phyloP scores from a whole-genome alignment of 2,113 vertebrate species.

The Brevimyrus niger region DNA sequence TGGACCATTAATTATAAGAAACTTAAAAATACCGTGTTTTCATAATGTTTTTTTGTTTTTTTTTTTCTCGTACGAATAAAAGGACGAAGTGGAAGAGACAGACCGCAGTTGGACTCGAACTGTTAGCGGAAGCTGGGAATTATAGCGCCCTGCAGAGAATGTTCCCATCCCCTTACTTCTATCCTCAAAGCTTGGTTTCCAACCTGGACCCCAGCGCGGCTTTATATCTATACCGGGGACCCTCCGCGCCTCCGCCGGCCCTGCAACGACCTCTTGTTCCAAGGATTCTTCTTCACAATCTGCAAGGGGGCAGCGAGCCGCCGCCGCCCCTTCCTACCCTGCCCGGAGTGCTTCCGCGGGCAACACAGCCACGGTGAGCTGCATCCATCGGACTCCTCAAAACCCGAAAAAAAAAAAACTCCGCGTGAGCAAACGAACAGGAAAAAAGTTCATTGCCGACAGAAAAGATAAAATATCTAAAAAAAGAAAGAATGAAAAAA shows the following conservation, averaged over 20 bases:
- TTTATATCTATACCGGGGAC: constrained; percentile 88
- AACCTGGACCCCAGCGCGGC: constrained; percentile 91
- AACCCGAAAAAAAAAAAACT: constrained; percentile 28
- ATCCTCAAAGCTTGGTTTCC: constrained; percentile 89
- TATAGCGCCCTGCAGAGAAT: constrained; percentile 93
- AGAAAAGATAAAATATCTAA: constrained; percentile 31
- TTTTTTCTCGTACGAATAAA: constrained; percentile 20
- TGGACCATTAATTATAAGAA: background rate
- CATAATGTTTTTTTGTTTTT: background rate
- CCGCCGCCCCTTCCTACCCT: constrained; percentile 75
- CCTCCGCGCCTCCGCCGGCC: constrained; percentile 81
- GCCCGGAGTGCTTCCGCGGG: constrained; percentile 73
- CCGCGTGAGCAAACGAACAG: constrained; percentile 24
- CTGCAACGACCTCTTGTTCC: constrained; percentile 89
- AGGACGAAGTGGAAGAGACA: constrained; percentile 98
- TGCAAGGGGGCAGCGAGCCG: constrained; percentile 80
- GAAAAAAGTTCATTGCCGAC: constrained; percentile 29
- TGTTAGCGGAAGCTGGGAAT: constrained; percentile 91
- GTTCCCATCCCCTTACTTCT: constrained; percentile 97
- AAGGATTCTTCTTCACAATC: constrained; percentile 89
- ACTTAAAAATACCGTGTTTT: background rate
- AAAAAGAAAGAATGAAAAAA: constrained; percentile 36
- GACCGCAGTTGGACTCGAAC: constrained; percentile 90
- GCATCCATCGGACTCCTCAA: constrained; percentile 21
- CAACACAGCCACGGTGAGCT: constrained; percentile 83